Evolutionary conservation across 1,140 invertebrate genomes (phyloP).

Genomic region (Dendrolimus punctatus): DNA sequence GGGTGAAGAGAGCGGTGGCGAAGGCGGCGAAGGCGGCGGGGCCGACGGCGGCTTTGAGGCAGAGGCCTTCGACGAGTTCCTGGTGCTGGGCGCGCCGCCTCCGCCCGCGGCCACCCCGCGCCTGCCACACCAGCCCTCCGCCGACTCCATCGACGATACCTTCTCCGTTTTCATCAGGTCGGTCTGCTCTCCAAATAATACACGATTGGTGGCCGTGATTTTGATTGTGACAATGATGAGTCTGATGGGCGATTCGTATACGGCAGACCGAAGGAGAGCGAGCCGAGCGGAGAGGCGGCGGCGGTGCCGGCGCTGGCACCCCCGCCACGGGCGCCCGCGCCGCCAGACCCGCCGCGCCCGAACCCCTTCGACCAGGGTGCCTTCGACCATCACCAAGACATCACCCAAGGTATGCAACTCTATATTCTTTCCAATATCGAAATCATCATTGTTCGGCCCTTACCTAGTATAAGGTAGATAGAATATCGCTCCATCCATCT

Average conservation of each 20-base stretch:
- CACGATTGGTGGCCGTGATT: background rate
- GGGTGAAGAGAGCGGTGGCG: conserved; percentile 62
- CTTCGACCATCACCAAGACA: conserved; percentile 31
- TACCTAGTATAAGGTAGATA: no score
- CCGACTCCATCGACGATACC: conserved; percentile 85
- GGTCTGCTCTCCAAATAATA: conserved; percentile 12
- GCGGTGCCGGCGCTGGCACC: conserved; percentile 82
- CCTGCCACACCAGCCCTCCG: conserved; percentile 77
- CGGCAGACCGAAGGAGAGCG: conserved; percentile 74
- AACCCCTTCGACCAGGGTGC: conserved; percentile 88
- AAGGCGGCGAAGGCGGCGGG: conserved; percentile 43
- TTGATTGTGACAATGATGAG: background rate
- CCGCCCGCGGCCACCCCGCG: conserved; percentile 74
- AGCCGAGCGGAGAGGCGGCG: conserved; percentile 17
- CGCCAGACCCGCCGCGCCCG: conserved; percentile 75
- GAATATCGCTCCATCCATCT: no score
- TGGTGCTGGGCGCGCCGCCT: conserved; percentile 84
- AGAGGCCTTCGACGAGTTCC: conserved; percentile 88
- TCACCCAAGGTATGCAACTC: background rate
- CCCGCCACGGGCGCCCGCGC: conserved; percentile 74
- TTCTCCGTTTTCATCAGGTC: conserved; percentile 87
- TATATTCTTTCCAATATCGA: no score
- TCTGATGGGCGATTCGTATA: background rate
- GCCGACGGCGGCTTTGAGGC: conserved; percentile 75
- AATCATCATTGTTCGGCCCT: background rate